phyloP scores from a whole-genome alignment of 2,113 vertebrate genomes.

The Phrynosoma platyrhinos region DNA sequence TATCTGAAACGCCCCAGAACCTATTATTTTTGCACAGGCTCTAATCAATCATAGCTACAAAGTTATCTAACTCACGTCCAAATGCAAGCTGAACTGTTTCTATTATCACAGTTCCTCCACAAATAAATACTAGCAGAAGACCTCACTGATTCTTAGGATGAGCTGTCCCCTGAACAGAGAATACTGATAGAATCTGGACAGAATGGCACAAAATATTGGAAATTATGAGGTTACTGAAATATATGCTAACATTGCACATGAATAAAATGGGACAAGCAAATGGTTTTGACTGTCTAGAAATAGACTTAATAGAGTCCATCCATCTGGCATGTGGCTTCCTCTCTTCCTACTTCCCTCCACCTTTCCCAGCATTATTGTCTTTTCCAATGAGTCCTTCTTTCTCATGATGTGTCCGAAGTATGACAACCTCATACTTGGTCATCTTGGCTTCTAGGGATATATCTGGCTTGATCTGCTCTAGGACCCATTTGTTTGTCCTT shows the following conservation, averaged over 20 bases:
- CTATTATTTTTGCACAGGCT: not conserved
- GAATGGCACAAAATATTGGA: not conserved
- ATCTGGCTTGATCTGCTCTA: no score
- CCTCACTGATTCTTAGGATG: not conserved
- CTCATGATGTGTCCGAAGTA: no score
- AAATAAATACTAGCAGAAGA: not conserved
- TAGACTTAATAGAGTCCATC: no score
- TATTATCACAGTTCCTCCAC: not conserved
- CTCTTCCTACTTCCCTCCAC: no score
- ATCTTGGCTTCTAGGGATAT: no score
- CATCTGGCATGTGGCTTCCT: no score
- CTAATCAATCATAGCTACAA: not conserved
- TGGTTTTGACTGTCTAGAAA: not conserved
- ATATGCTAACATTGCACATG: not conserved
- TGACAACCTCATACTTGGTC: no score
- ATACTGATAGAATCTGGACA: not conserved
- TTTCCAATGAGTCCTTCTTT: no score
- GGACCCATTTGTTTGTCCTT: no score
- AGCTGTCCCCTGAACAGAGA: not conserved
- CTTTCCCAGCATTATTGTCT: no score
- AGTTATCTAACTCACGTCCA: not conserved
- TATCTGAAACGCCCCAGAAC: not conserved
- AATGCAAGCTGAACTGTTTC: not conserved
- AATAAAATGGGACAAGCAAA: not conserved
- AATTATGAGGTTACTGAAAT: not conserved